Evolutionary conservation across 1,140 invertebrate genomes (phyloP).

Genomic region (Thrips palmi): DNA sequence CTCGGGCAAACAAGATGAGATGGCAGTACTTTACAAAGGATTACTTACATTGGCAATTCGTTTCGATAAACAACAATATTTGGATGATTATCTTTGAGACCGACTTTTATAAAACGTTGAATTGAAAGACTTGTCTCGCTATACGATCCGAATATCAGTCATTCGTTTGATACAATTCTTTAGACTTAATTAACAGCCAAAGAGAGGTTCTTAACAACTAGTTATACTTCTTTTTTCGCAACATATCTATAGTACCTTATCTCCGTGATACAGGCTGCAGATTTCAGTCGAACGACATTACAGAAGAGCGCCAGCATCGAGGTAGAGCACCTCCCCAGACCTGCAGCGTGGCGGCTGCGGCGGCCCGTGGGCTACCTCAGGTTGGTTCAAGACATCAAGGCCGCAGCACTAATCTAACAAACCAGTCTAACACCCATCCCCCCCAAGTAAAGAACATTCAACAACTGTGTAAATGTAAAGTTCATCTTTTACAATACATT

Average conservation of each 20-base stretch:
- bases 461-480: conserved; percentile 11
- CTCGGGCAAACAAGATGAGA: too few species aligned
- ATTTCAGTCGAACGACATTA: conserved; percentile 17
- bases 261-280: conserved; percentile 17
- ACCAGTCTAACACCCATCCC: conserved; percentile 15
- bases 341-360: conserved; percentile 5
- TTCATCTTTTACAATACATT: too few species aligned
- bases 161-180: too few species aligned
- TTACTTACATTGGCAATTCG: too few species aligned
- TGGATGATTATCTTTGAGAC: too few species aligned
- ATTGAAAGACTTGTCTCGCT: too few species aligned
- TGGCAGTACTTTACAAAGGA: too few species aligned
- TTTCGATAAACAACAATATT: too few species aligned
- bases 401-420: conserved; percentile 15
- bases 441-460: conserved; percentile 14
- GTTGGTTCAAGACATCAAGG: conserved; percentile 10
- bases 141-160: too few species aligned
- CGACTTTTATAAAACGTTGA: too few species aligned
- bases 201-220: conserved; percentile 18
- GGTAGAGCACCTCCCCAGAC: conserved; percentile 5
- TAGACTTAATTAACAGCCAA: too few species aligned
- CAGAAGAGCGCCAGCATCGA: conserved; percentile 16
- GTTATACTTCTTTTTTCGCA: conserved; percentile 17
- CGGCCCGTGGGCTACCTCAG: conserved; percentile 1
- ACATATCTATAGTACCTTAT: conserved; percentile 16